Evolutionary conservation across 2,888 invertebrate genomes (phyloP).

Genomic region (Anticlea derivata): DNA sequence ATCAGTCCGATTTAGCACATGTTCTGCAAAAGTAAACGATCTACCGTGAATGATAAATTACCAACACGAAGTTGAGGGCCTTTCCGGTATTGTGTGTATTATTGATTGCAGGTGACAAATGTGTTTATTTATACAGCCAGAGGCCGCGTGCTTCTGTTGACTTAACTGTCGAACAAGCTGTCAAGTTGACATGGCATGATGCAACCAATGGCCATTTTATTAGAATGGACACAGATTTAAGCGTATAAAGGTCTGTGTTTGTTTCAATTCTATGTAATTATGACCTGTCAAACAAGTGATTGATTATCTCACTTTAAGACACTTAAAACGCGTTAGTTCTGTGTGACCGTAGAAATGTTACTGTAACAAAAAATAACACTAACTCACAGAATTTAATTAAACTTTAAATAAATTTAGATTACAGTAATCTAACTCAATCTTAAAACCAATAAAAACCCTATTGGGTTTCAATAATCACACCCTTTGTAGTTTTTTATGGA

Average conservation of each 20-base stretch:
- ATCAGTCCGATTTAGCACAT: too few species aligned
- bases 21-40: slow-evolving; percentile 33
- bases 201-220: slow-evolving; percentile 20
- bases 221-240: slow-evolving; percentile 9
- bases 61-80: slow-evolving; percentile 27
- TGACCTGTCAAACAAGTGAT: slow-evolving; percentile 20
- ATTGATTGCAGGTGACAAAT: slow-evolving; percentile 34
- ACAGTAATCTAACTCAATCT: slow-evolving; percentile 28
- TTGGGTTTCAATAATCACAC: slow-evolving; percentile 45
- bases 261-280: slow-evolving; percentile 22
- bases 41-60: slow-evolving; percentile 24
- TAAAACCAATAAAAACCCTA: slow-evolving; percentile 34
- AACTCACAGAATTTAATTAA: slow-evolving; percentile 42
- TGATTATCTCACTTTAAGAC: slow-evolving; percentile 15
- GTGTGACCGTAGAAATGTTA: too few species aligned
- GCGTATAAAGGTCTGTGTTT: neutral
- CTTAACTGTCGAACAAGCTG: slow-evolving; percentile 63
- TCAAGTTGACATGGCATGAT: slow-evolving; percentile 44
- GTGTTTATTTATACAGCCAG: slow-evolving; percentile 29
- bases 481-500: slow-evolving; percentile 48
- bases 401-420: slow-evolving; percentile 33
- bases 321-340: too few species aligned
- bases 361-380: slow-evolving; percentile 17
- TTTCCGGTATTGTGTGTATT: slow-evolving; percentile 25
- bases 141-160: slow-evolving; percentile 51